phyloP scores from a whole-genome alignment of 2,888 invertebrate species.

The Aproaerema taeniolella region DNA sequence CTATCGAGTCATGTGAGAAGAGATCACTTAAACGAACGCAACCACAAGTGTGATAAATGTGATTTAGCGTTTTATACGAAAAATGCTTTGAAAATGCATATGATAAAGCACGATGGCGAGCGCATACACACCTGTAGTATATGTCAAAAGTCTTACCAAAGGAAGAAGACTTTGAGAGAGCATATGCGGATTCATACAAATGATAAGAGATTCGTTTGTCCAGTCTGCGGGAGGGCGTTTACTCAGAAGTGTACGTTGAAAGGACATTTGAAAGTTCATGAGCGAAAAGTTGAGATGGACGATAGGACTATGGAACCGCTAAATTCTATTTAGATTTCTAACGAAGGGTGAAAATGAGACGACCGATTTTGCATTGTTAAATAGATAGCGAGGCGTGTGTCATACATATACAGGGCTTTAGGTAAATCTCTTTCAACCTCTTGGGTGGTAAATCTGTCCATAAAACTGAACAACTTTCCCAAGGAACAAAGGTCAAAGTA shows the following conservation, averaged over 20 bases:
- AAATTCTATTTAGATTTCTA: conserved; percentile 33
- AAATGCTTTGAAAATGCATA: conserved; percentile 75
- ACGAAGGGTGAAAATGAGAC: too few relatives aligned
- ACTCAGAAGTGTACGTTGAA: conserved; percentile 69
- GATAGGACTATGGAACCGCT: conserved; percentile 36
- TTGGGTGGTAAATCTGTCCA: too few relatives aligned
- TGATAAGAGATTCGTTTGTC: conserved; percentile 63
- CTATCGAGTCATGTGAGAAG: conserved; percentile 61
- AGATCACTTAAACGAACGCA: conserved; percentile 64
- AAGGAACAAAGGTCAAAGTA: too few relatives aligned
- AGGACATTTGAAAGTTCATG: conserved; percentile 63
- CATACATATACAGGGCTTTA: too few relatives aligned
- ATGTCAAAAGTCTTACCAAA: conserved; percentile 69
- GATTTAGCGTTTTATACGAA: conserved; percentile 72
- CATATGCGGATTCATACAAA: conserved; percentile 67
- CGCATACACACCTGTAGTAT: conserved; percentile 69
- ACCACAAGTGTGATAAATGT: conserved; percentile 71
- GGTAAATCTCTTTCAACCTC: too few relatives aligned
- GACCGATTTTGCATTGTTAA: too few relatives aligned
- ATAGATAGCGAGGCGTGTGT: too few relatives aligned
- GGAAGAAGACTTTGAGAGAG: conserved; percentile 61
- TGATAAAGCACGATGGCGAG: conserved; percentile 74
- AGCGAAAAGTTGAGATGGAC: conserved; percentile 48
- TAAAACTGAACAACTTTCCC: too few relatives aligned
- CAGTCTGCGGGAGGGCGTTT: conserved; percentile 63